Conservation (phyloP, 2,113 vertebrate genomes). For the Perca schrenkii region DNA sequence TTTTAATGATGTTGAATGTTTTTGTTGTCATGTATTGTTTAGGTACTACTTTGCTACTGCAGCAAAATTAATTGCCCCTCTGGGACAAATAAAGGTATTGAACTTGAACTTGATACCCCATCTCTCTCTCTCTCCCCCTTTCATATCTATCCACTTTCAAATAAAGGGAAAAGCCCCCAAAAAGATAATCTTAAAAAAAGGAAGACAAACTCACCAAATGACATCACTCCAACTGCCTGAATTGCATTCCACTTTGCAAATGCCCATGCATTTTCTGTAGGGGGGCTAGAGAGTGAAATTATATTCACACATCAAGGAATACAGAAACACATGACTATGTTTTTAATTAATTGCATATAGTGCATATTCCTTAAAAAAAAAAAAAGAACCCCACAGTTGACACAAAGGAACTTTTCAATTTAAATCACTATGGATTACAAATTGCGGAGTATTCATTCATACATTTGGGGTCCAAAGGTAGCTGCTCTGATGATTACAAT, state of each 20-base stretch:
- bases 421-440: neutral
- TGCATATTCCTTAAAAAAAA: neutral
- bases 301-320: slow-evolving; percentile 18
- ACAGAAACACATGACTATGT: slow-evolving; percentile 7
- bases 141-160: too few relatives aligned
- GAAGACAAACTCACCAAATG: slow-evolving; percentile 90
- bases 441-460: slow-evolving; percentile 48
- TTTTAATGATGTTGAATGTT: too few relatives aligned
- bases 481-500: slow-evolving; percentile 87
- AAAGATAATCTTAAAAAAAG: neutral
- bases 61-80: too few relatives aligned
- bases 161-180: too few relatives aligned
- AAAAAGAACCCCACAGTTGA: neutral
- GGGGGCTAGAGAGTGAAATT: slow-evolving; percentile 78
- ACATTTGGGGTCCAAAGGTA: slow-evolving; percentile 90
- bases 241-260: slow-evolving; percentile 92
- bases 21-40: too few relatives aligned
- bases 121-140: too few relatives aligned
- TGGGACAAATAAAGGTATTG: too few relatives aligned
- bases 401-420: neutral
- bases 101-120: too few relatives aligned
- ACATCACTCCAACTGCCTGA: slow-evolving; percentile 95
- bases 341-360: neutral
- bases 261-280: slow-evolving; percentile 90
- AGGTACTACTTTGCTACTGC: too few relatives aligned